Evolutionary conservation across 2,888 invertebrate genomes (phyloP), one percentile per base, ranked within the genome.

Genomic region (Metellina segmentata): DNA sequence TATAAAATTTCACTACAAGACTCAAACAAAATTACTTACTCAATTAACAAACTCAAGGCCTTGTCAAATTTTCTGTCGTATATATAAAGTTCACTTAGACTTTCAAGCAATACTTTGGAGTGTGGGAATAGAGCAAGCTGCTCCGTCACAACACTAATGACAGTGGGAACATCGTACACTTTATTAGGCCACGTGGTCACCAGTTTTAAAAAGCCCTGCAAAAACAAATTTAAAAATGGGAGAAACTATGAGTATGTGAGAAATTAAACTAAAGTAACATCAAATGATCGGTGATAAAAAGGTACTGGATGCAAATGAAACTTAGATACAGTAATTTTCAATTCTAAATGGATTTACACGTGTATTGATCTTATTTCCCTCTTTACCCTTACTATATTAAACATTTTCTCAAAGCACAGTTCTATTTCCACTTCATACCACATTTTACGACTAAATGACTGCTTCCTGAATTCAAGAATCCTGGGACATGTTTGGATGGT

Each of bases 1-100:
- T 4, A 34, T 2, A 34, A 34, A 34, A 34, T 2, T 34, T 34
- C 34, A 34, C 1, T 2, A 34, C 34, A 34, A 34, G 34, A 34
- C 34, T 4, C 34, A 61, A 74, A 69, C 53, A 75, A 89, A 5
- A 53, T 49, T 48, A 95, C 96, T 96, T 95, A 97, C 96, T 97
- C 98, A 78, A 99, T 96, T 95, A 98, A 99, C 95, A 98, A 97
- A 34, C 97, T 97, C 86, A 99, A 95, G 0, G 99, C 98, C 95
- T 98, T 98, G 94, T 98, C 98, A 95, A 98, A 98, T 95, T 98
- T 97, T 93, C 97, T 96, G 94, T 98, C 97, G 94, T 98, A 97
- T 91, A 97, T 97, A 94, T 98, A 98, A 78, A 99, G 96, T 94
- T 98, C 96, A 0, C 98, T 98, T 89, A 99, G 95, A 0, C 98